phyloP scores from a whole-genome alignment of 2,113 vertebrate species.

The Pollimyrus isidori region DNA sequence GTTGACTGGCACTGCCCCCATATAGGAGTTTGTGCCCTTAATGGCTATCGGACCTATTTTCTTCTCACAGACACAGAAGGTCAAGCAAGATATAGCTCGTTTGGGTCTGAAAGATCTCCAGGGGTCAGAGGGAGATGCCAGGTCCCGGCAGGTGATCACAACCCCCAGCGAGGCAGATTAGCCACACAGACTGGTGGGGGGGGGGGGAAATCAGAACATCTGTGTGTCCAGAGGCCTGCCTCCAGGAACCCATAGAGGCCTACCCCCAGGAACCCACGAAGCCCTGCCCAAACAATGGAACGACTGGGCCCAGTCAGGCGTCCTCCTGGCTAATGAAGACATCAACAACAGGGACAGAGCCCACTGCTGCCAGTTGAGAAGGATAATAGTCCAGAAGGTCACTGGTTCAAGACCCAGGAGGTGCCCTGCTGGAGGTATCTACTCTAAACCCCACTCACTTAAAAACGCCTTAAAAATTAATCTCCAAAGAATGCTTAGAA shows the following conservation, averaged over 20 bases:
- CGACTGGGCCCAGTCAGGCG: not conserved
- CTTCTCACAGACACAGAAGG: not conserved
- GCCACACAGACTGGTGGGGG: not conserved
- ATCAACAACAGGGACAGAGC: not conserved
- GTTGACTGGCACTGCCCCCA: not conserved
- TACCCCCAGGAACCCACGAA: not conserved
- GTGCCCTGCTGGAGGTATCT: not conserved
- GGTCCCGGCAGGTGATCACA: not conserved
- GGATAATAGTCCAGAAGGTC: not conserved
- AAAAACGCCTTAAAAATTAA: conserved; percentile 4
- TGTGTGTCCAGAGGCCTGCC: not conserved
- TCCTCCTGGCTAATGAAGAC: not conserved
- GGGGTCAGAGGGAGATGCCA: not conserved
- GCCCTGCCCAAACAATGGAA: not conserved
- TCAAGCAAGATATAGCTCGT: not conserved
- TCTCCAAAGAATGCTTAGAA: not conserved
- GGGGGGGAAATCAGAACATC: not conserved
- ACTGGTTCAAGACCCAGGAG: not conserved
- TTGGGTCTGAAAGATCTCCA: not conserved
- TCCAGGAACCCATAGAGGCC: not conserved
- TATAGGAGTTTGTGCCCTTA: not conserved
- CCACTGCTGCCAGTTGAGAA: not conserved
- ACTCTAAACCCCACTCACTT: not conserved
- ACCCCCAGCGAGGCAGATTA: not conserved
- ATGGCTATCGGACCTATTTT: not conserved